Evolutionary conservation across 1,140 invertebrate species (phyloP), one percentile per base, ranked within the genome.

Genomic region (Hyles vespertilio): DNA sequence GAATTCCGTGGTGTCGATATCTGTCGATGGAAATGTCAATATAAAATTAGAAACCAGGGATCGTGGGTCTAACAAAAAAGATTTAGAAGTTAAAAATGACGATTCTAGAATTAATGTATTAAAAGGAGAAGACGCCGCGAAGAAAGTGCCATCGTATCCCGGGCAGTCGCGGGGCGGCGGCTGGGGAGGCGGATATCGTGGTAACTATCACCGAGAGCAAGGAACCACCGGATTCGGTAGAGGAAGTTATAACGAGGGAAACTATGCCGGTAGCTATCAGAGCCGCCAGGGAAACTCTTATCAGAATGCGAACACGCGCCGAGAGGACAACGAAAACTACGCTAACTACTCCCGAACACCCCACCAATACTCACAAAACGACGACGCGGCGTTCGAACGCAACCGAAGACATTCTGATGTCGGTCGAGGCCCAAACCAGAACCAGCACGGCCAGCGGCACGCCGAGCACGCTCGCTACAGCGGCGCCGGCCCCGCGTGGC

Each of bases 131-230:
- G 81, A 73, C 32, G 55, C 67, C 3, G 54, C 72, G 5, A 74
- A 56, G 36, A 91, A 93, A 61, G 91, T 89, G 0, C 93, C 93
- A 0, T 91, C 93, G 70, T 94, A 94, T 72, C 90, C 91, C 3
- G 90, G 89, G 9, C 77, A 79, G 57, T 70, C 70, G 5, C 81
- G 90, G 12, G 81, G 84, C 0, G 80, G 90, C 12, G 85, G 89
- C 51, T 84, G 84, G 79, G 83, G 87, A 33, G 80, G 82, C 32
- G 80, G 82, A 34, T 81, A 88, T 63, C 72, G 84, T 8, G 79
- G 81, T 0, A 75, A 74, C 58, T 87, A 90, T 40, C 80, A 81
- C 59, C 73, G 87, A 33, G 90, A 89, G 53, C 84, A 89, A 48
- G 83, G 79, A 45, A 64, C 75, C 10, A 85, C 79, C 48, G 80